Percentiles rank a stretch among this genome's conserved stretches.
Conservation (phyloP, 1,140 invertebrate species). For the Drosophila malerkotliana region DNA sequence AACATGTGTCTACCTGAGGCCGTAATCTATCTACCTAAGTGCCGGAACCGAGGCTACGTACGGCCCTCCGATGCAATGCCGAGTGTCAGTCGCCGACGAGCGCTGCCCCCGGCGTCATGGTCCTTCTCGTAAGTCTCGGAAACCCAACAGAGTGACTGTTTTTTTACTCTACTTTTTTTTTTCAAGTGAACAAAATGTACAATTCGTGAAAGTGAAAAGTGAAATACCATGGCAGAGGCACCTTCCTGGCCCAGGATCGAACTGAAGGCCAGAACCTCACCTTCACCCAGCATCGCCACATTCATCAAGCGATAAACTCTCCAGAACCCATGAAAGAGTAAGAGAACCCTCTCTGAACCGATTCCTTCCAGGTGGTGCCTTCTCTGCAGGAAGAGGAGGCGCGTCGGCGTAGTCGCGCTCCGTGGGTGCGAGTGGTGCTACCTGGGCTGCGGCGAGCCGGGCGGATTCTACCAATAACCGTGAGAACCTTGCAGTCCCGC, state of each 20-base stretch:
- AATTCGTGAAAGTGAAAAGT: background rate
- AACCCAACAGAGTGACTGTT: constrained; percentile 9
- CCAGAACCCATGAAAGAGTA: background rate
- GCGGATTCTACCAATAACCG: constrained; percentile 7
- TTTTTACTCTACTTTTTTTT: constrained; percentile 2
- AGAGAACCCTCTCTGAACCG: constrained; percentile 7
- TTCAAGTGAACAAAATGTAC: background rate
- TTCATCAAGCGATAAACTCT: constrained; percentile 9
- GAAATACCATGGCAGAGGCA: constrained; percentile 3
- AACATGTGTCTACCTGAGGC: constrained; percentile 11
- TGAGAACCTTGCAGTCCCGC: constrained; percentile 20
- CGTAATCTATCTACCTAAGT: constrained; percentile 1
- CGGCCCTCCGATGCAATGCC: background rate
- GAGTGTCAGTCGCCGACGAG: constrained; percentile 18
- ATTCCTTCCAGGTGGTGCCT: constrained; percentile 11
- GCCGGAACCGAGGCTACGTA: constrained; percentile 22
- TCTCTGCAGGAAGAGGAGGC: background rate
- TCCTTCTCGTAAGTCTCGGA: constrained; percentile 5
- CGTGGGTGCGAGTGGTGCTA: constrained; percentile 20
- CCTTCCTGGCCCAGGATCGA: constrained; percentile 6
- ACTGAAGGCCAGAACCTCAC: constrained; percentile 4
- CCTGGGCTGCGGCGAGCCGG: constrained; percentile 13
- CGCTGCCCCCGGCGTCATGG: constrained; percentile 24
- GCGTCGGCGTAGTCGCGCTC: background rate
- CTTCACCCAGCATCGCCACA: constrained; percentile 12